A percentile compares a stretch with the other conserved stretches of the same genome.
Evolutionary conservation across 2,113 vertebrate species (phyloP).

Genomic region (Bungarus multicinctus): DNA sequence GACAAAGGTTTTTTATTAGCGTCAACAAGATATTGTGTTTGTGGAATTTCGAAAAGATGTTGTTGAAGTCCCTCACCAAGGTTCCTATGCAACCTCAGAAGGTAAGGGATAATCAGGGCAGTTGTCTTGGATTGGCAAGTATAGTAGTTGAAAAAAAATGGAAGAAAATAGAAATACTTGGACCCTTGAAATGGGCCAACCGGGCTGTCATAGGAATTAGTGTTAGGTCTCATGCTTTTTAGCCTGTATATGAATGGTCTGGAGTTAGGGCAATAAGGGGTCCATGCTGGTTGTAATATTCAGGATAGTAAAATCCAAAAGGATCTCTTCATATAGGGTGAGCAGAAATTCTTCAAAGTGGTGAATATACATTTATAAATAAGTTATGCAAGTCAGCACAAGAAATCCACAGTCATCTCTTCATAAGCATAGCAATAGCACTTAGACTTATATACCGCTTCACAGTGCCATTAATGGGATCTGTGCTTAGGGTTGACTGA

Average conservation of each 20-base stretch:
- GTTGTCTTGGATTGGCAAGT: not conserved
- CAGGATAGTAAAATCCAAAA: not conserved
- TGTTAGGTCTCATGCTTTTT: no score
- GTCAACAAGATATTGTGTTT: not conserved
- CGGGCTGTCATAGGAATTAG: no score
- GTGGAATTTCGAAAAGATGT: not conserved
- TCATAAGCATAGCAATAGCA: not conserved
- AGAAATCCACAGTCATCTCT: not conserved
- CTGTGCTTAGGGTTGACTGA: not conserved
- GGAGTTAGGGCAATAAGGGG: no score
- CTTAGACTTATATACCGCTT: not conserved
- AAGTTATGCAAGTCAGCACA: not conserved
- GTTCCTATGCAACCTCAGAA: not conserved
- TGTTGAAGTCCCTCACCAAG: not conserved
- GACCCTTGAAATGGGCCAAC: not conserved
- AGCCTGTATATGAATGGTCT: no score
- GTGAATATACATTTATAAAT: not conserved
- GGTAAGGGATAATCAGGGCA: not conserved
- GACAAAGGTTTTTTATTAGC: not conserved
- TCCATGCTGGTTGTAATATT: not conserved
- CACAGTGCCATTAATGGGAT: not conserved
- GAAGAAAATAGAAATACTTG: not conserved
- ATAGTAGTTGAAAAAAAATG: not conserved
- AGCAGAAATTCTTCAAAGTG: not conserved
- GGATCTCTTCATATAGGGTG: not conserved